Evolutionary conservation across 2,113 vertebrate genomes (phyloP).

Genomic region (Sciurus niger): DNA sequence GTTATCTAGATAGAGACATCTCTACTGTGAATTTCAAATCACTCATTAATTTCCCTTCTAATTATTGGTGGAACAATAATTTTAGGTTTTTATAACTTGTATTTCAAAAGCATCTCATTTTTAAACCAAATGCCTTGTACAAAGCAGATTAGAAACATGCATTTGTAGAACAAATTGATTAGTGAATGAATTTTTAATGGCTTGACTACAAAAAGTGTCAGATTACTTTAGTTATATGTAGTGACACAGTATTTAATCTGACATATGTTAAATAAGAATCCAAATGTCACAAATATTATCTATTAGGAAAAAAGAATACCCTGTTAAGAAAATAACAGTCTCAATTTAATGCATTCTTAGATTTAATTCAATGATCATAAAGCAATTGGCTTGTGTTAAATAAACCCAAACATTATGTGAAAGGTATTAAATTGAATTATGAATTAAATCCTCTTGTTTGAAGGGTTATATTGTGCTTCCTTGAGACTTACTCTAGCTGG

Average conservation of each 20-base stretch:
- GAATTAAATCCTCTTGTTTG: conserved; percentile 74
- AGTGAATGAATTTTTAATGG: neutral
- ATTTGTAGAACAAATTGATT: neutral
- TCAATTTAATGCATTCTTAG: conserved; percentile 81
- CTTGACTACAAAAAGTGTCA: neutral
- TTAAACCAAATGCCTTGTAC: neutral
- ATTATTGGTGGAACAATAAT: neutral
- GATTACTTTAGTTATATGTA: conserved; percentile 70
- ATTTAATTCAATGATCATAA: conserved; percentile 81
- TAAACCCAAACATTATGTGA: conserved; percentile 72
- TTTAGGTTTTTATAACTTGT: neutral
- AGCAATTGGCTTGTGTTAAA: conserved; percentile 86
- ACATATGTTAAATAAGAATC: conserved; percentile 72
- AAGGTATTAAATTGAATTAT: conserved; percentile 74
- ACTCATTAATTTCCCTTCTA: neutral
- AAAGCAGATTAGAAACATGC: neutral
- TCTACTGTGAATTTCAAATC: neutral
- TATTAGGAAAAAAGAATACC: conserved; percentile 79
- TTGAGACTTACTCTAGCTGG: conserved; percentile 46
- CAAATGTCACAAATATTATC: conserved; percentile 67
- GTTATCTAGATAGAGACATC: neutral
- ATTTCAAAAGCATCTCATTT: neutral
- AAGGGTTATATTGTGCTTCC: conserved; percentile 44
- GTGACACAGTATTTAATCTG: conserved; percentile 68
- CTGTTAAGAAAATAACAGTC: conserved; percentile 80